These are phyloP conservation scores for Erpetoichthys calabaricus DNA, from an alignment of 2,797 vertebrate species.

Conservation along the genomic window DNA sequence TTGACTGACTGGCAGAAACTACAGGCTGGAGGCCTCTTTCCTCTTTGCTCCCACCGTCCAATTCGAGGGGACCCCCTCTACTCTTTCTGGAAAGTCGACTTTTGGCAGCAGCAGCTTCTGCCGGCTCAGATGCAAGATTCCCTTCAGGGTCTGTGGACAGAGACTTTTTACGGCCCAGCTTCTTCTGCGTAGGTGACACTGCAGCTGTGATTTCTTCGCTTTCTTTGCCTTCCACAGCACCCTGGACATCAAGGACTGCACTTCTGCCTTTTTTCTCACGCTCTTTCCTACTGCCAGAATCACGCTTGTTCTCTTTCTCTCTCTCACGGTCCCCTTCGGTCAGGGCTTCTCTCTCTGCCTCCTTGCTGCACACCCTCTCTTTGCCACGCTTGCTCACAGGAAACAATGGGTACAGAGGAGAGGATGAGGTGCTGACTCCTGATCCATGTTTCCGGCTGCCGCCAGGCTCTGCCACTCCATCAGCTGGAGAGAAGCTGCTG, in stretches of 20 bases:
- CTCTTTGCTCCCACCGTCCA: constrained; percentile 38
- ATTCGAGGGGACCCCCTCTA: constrained; percentile 48
- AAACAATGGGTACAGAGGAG: constrained; percentile 80
- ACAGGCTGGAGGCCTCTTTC: constrained; percentile 51
- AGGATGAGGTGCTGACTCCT: constrained; percentile 34
- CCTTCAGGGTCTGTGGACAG: constrained; percentile 41
- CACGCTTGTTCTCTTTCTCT: constrained; percentile 90
- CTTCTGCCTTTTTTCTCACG: constrained; percentile 72
- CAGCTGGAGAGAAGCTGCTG: constrained; percentile 70
- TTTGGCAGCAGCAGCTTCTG: constrained; percentile 58
- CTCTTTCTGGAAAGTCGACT: constrained; percentile 70
- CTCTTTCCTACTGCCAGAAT: constrained; percentile 65
- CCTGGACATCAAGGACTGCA: constrained; percentile 61
- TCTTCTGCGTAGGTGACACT: constrained; percentile 61
- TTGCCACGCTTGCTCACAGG: constrained; percentile 56
- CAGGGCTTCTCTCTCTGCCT: constrained; percentile 55
- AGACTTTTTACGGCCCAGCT: constrained; percentile 73
- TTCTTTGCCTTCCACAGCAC: constrained; percentile 57
- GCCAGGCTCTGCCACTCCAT: constrained; percentile 43
- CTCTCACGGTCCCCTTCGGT: constrained; percentile 70
- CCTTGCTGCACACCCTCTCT: constrained; percentile 37
- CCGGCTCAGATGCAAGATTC: constrained; percentile 44
- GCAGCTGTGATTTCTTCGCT: constrained; percentile 53
- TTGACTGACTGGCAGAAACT: constrained; percentile 33
- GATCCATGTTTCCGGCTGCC: constrained; percentile 48